Percentiles rank a stretch among this genome's conserved stretches.
Evolutionary conservation across 2,888 invertebrate genomes (phyloP).

Genomic region (Charanyca ferruginea): DNA sequence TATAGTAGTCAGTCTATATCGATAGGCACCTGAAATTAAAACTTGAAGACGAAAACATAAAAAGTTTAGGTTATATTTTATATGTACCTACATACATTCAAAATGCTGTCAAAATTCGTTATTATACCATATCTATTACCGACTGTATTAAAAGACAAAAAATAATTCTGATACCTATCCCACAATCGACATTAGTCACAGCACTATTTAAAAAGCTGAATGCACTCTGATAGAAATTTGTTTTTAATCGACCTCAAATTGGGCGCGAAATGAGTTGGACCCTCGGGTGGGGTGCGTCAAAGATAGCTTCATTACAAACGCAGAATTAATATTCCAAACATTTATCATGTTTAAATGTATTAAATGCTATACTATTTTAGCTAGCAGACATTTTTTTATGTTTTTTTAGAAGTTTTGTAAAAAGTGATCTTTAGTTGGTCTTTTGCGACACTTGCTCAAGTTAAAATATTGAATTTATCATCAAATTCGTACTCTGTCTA

Average conservation of each 20-base stretch:
- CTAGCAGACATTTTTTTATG: slow-evolving; percentile 7
- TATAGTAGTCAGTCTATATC: slow-evolving; percentile 25
- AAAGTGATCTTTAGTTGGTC: slow-evolving; percentile 6
- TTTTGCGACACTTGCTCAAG: not conserved
- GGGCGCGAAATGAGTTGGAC: slow-evolving; percentile 90
- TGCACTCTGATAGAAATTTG: slow-evolving; percentile 89
- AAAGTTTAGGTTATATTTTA: not conserved
- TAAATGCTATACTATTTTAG: slow-evolving; percentile 33
- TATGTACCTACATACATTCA: no score
- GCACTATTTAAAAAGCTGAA: slow-evolving; percentile 81
- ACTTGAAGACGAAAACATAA: not conserved
- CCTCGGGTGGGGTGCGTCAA: slow-evolving; percentile 77
- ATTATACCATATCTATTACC: no score
- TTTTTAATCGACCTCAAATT: slow-evolving; percentile 91
- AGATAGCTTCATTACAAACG: slow-evolving; percentile 85
- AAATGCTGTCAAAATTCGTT: not conserved
- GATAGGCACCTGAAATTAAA: slow-evolving; percentile 6
- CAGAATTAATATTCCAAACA: slow-evolving; percentile 76
- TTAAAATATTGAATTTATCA: slow-evolving; percentile 4
- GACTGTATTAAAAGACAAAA: no score
- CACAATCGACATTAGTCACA: slow-evolving; percentile 55
- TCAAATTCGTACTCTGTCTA: no score
- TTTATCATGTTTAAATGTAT: slow-evolving; percentile 53
- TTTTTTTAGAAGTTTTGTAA: not conserved
- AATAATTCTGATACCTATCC: not conserved